Base-by-base conservation (phyloP, 2,113 vertebrate genomes). In the Bufo gargarizans region DNA sequence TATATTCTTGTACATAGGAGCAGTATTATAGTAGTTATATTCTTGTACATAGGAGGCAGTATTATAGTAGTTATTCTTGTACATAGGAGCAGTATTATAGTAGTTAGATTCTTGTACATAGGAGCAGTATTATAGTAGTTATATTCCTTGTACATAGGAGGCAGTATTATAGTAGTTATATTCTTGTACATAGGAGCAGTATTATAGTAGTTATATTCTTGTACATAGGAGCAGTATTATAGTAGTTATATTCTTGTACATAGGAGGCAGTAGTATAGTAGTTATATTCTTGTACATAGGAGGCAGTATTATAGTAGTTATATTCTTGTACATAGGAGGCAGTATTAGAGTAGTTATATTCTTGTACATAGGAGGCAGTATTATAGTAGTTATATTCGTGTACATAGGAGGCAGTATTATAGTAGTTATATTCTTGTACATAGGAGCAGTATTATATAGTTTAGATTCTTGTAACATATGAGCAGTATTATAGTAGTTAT, bases 401-500 rank as follows among this genome's bases (percentile, higher is more conserved):
- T 69, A 69, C n/a, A 69, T 69, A 69, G n/a, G 65, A 12, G 65
- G n/a, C 65, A 69, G 65, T 69, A 72, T 72, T 72, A 72, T 72
- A 72, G 69, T 72, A 72, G 69, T 72, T 69, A 69, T 69, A 69
- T 69, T 33, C 65, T 33, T 69, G 65, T 69, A 69, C n/a, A 69
- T 69, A 69, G 65, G 65, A 3, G 65, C n/a, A n/a, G n/a, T n/a
- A n/a, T n/a, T n/a, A n/a, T n/a, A n/a, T 69, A 33, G n/a, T n/a
- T 69, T 69, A 69, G 33, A 33, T 69, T 69, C 65, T 69, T 69
- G 65, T 69, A n/a, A 69, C 9, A 33, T 69, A 22, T n/a, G n/a
- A 6, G 71, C 43, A 74, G 71, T 74, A 74, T 74, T 74, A 74
- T 74, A 47, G 71, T 74, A 74, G 71, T n/a, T n/a, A n/a, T 72